Conservation (phyloP, 2,113 vertebrate genomes). For the Tichodroma muraria region DNA sequence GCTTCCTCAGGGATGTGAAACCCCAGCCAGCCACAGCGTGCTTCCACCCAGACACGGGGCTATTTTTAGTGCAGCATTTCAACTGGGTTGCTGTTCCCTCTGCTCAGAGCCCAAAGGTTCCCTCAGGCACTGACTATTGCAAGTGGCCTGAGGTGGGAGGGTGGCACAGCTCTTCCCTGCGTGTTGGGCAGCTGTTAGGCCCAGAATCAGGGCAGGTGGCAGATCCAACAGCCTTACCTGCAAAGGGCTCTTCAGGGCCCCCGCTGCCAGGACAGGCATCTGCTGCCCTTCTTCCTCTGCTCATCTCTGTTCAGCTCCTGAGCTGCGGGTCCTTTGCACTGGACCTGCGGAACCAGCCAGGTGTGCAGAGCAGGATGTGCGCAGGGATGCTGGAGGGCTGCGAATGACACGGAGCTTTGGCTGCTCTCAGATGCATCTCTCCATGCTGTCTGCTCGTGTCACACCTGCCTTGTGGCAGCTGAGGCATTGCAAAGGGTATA, state of each 20-base stretch:
- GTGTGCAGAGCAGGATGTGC: neutral
- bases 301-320: neutral
- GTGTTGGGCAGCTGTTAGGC: accelerated
- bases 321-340: too few relatives aligned
- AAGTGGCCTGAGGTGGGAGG: neutral
- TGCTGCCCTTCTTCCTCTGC: neutral
- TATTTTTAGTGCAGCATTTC: neutral
- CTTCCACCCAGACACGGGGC: neutral
- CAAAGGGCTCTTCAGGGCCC: neutral
- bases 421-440: neutral
- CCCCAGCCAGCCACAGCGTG: neutral
- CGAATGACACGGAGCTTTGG: accelerated
- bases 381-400: neutral
- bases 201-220: neutral
- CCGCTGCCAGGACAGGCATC: neutral
- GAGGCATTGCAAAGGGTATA: neutral
- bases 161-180: neutral
- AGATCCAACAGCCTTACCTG: neutral
- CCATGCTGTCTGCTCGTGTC: neutral
- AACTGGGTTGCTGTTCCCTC: neutral
- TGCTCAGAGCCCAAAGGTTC: neutral
- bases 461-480: neutral
- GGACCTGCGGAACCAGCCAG: accelerated
- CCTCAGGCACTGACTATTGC: neutral
- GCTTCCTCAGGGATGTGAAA: neutral